A percentile compares a stretch with the other conserved stretches of the same genome.
These are phyloP conservation scores for Drosophila nasuta DNA, from an alignment of 1,140 invertebrate genomes.

Conservation along the genomic window DNA sequence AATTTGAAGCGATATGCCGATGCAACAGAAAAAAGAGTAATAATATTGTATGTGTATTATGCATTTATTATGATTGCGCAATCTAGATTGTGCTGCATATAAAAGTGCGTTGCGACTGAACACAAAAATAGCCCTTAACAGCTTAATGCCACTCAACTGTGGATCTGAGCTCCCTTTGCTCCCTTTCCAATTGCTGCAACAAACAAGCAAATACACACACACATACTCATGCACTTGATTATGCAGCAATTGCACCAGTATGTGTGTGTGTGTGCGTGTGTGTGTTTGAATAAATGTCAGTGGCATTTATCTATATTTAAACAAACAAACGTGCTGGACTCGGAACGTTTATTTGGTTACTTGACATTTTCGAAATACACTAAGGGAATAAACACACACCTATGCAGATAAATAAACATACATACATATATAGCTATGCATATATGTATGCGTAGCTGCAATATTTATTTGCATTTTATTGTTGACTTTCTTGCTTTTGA, in stretches of 20 bases:
- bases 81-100: constrained; percentile 49
- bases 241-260: constrained; percentile 26
- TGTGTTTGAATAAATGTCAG: constrained; percentile 68
- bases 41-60: constrained; percentile 18
- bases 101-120: constrained; percentile 67
- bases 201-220: constrained; percentile 6
- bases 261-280: background rate
- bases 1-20: constrained; percentile 57
- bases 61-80: constrained; percentile 66
- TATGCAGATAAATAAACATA: constrained; percentile 1
- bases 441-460: constrained; percentile 15
- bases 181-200: background rate
- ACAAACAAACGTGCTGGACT: constrained; percentile 70
- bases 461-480: constrained; percentile 82
- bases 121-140: constrained; percentile 62
- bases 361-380: constrained; percentile 73
- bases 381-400: constrained; percentile 56
- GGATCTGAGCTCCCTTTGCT: background rate
- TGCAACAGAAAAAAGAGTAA: constrained; percentile 26
- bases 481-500: constrained; percentile 80
- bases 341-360: constrained; percentile 75
- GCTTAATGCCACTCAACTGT: constrained; percentile 59
- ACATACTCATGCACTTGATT: constrained; percentile 28
- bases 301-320: constrained; percentile 80
- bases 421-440: background rate